Evolutionary conservation across 2,888 invertebrate genomes (phyloP), one percentile per base, ranked within the genome.

Genomic region (Colostygia pectinataria): DNA sequence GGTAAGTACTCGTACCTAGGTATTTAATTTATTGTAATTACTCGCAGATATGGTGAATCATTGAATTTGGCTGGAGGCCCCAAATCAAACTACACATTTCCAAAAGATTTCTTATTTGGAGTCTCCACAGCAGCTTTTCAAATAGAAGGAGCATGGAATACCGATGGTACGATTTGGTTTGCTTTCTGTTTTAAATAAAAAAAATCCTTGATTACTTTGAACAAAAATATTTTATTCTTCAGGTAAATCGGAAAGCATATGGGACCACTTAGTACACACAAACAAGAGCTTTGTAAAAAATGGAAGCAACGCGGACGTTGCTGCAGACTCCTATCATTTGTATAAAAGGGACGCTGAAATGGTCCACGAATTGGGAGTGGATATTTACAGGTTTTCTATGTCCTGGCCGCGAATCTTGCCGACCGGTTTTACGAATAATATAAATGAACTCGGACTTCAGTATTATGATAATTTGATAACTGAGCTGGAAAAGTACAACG

Each of bases 381-480:
- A 93, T 58, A 91, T 93, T 52, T 95, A 95, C 74, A 90, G 95
- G 29, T 95, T 95, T 74, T 95, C 94, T 0, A 90, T 95, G 60
- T 92, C 95, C 0, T 97, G 96, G 96, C 80, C 94, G 0, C 85
- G 96, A 38, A 89, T 97, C 34, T 80, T 96, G 56, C 95, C 96
- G 0, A 92, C 90, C 7, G 96, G 95, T 6, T 88, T 92, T 45
- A 89, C 91, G 7, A 92, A 93, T 64, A 71, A 91, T 12, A 83
- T 95, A 12, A 97, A 95, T 71, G 82, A 90, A 28, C 89, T 91
- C 1, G 97, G 95, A 10, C 88, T 97, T 7, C 83, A 92, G 47
- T 96, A 96, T 78, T 97, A 97, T 75, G 93, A 93, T 66, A 92
- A 93, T 58, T 79, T 97, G 32, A 94, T 97, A 41, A 89, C 95